Percentiles rank a stretch among this genome's conserved stretches.
These are phyloP conservation scores for Chaetura pelagica DNA, from an alignment of 2,113 vertebrate genomes.

Conservation along the genomic window DNA sequence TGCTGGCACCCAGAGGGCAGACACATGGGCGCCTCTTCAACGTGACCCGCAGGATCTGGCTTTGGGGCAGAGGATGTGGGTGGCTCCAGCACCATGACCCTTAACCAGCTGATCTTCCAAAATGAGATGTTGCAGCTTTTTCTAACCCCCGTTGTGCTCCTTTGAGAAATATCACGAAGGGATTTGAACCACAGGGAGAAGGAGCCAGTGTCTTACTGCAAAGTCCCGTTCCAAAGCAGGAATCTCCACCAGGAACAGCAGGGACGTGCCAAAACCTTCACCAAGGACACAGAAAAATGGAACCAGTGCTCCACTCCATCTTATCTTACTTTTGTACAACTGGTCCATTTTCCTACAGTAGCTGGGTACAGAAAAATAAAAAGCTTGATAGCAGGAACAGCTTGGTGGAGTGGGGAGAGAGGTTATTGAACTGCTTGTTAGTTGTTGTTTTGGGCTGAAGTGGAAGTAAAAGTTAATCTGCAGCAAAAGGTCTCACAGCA, in stretches of 20 bases:
- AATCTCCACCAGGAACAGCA: not conserved
- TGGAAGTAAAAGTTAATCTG: conserved; percentile 32
- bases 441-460: not conserved
- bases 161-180: conserved; percentile 22
- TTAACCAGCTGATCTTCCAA: not conserved
- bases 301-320: not conserved
- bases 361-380: not conserved
- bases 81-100: not conserved
- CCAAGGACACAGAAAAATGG: not conserved
- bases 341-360: not conserved
- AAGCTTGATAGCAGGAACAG: not conserved
- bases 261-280: not conserved
- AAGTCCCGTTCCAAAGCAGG: not conserved
- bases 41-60: not conserved
- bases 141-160: not conserved
- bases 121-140: not conserved
- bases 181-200: conserved; percentile 13
- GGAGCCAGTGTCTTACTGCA: not conserved
- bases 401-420: not conserved
- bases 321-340: not conserved
- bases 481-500: conserved; percentile 23
- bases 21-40: not conserved
- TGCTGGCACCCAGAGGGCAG: rapidly evolving
- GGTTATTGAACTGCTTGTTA: conserved; percentile 20
- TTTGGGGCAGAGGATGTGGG: not conserved